These are phyloP conservation scores for Atlantisia rogersi DNA, from an alignment of 2,113 vertebrate genomes.

Conservation along the genomic window DNA sequence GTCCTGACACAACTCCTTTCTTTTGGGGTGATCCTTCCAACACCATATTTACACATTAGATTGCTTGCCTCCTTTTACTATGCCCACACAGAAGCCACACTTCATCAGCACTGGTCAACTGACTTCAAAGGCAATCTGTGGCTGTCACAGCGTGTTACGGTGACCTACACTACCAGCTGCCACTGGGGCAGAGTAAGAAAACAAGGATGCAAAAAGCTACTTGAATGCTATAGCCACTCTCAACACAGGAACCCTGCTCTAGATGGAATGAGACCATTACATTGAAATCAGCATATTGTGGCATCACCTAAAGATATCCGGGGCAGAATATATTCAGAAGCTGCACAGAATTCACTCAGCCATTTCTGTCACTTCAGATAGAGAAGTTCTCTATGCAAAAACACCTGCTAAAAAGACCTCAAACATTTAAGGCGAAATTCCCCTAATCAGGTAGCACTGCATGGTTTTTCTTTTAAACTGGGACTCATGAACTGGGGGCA, in stretches of 20 bases:
- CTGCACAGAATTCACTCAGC: not conserved
- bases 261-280: not conserved
- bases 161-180: not conserved
- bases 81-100: not conserved
- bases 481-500: not conserved
- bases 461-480: not conserved
- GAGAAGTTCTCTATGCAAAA: not conserved
- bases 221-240: not conserved
- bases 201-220: not conserved
- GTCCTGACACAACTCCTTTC: accelerated
- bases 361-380: not conserved
- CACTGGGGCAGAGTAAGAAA: not conserved
- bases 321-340: not conserved
- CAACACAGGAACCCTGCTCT: not conserved
- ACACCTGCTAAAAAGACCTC: not conserved
- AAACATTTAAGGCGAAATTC: not conserved
- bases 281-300: not conserved
- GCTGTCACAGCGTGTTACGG: not conserved
- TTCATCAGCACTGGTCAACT: not conserved
- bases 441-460: not conserved
- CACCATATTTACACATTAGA: not conserved
- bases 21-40: not conserved
- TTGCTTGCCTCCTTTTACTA: not conserved
- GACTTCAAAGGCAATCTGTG: not conserved
- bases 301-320: not conserved